Conservation (phyloP, 2,888 invertebrate genomes). For the Micoletzkya japonica region DNA sequence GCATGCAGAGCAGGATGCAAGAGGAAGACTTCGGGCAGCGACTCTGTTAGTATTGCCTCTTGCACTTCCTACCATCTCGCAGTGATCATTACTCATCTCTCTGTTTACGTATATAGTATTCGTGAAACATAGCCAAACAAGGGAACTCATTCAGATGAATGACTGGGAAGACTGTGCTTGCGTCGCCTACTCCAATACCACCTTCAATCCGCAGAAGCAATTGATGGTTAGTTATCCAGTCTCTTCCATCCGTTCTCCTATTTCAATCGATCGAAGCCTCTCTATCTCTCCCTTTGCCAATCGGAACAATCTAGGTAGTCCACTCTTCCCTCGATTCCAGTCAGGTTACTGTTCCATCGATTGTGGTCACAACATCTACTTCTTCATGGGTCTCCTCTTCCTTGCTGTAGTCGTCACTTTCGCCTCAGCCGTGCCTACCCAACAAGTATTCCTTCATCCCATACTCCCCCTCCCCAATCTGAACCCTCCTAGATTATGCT, state of each 20-base stretch:
- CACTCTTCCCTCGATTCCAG: background rate
- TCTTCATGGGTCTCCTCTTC: conserved; percentile 57
- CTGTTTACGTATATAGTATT: background rate
- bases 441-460: conserved; percentile 42
- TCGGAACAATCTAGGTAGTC: no score
- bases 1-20: conserved; percentile 61
- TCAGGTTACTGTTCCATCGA: conserved; percentile 49
- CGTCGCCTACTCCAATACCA: background rate
- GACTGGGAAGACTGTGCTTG: conserved; percentile 25
- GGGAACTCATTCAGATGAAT: background rate
- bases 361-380: conserved; percentile 53
- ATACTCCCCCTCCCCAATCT: background rate
- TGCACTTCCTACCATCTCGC: no score
- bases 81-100: background rate
- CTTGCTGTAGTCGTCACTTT: conserved; percentile 61
- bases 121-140: background rate
- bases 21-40: conserved; percentile 33
- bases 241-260: no score
- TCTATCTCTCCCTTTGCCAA: background rate
- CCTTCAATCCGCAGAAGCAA: background rate
- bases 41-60: conserved; percentile 8
- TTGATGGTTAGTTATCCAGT: conserved; percentile 4
- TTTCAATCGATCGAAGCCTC: no score
- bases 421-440: conserved; percentile 60
- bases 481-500: conserved; percentile 31